These are phyloP conservation scores for Alauda arvensis DNA, from an alignment of 2,797 vertebrate species.

Conservation along the genomic window DNA sequence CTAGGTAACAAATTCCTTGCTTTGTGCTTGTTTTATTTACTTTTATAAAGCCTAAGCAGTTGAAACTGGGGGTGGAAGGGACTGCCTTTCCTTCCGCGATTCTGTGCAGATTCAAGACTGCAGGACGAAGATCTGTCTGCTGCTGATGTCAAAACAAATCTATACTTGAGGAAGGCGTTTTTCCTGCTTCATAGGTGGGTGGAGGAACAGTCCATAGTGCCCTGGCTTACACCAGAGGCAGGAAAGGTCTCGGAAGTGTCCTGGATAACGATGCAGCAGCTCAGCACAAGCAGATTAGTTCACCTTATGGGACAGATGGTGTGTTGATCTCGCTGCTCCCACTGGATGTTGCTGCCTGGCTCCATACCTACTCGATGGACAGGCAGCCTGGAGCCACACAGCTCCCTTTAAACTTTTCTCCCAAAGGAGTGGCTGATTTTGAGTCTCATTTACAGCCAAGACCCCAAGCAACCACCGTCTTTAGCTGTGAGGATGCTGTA, in stretches of 20 bases:
- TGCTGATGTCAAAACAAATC: not conserved
- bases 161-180: rapidly evolving
- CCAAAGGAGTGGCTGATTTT: not conserved
- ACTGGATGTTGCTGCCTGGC: not conserved
- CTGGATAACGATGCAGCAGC: not conserved
- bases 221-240: not conserved
- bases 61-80: not conserved
- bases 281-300: not conserved
- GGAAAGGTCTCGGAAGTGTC: not conserved
- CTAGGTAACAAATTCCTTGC: not conserved
- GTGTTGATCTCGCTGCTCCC: not conserved
- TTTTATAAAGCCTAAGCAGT: not conserved
- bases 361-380: not conserved
- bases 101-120: not conserved
- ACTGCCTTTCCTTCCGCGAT: not conserved
- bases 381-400: not conserved
- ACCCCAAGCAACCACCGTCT: not conserved
- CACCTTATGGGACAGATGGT: not conserved
- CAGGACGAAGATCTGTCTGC: not conserved
- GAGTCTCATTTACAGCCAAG: not conserved
- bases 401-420: not conserved
- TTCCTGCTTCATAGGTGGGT: not conserved
- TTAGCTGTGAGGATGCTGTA: not conserved
- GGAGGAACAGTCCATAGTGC: too few species aligned
- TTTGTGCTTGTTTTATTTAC: not conserved